Percentiles rank a stretch among this genome's conserved stretches.
These are phyloP conservation scores for Kradibia gibbosae DNA, from an alignment of 1,140 invertebrate species.

Conservation along the genomic window DNA sequence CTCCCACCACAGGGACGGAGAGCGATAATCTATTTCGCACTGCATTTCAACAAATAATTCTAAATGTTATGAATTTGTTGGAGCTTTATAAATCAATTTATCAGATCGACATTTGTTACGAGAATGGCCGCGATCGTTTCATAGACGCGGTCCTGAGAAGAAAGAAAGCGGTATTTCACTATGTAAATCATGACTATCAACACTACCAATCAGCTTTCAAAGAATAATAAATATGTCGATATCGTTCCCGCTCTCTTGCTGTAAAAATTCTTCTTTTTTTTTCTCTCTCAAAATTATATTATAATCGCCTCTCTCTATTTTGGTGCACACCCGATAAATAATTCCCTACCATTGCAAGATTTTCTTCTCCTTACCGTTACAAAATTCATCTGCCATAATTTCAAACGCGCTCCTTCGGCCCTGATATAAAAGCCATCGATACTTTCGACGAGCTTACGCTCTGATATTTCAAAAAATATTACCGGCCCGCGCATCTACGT, in stretches of 20 bases:
- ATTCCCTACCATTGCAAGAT: background rate
- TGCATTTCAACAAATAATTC: conserved; percentile 41
- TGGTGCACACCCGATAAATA: background rate
- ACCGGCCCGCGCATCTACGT: background rate
- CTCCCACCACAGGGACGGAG: background rate
- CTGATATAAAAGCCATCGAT: background rate
- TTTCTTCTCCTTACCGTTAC: background rate
- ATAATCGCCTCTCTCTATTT: background rate
- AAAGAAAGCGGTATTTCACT: conserved; percentile 10
- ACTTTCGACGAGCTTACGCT: background rate
- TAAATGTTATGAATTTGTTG: conserved; percentile 37
- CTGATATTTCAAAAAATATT: background rate
- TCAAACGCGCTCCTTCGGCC: background rate
- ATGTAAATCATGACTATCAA: conserved; percentile 42
- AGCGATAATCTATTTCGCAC: conserved; percentile 44
- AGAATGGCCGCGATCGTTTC: background rate
- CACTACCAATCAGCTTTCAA: background rate
- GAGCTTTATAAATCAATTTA: conserved; percentile 17
- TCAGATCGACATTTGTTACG: conserved; percentile 26
- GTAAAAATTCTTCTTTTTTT: background rate
- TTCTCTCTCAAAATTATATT: background rate
- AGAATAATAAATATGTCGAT: conserved; percentile 3
- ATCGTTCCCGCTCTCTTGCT: background rate
- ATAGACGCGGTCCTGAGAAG: background rate
- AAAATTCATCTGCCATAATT: background rate